A percentile compares a stretch with the other conserved stretches of the same genome.
Conservation (phyloP, 2,797 vertebrate species). For the Rhinichthys osculus region DNA sequence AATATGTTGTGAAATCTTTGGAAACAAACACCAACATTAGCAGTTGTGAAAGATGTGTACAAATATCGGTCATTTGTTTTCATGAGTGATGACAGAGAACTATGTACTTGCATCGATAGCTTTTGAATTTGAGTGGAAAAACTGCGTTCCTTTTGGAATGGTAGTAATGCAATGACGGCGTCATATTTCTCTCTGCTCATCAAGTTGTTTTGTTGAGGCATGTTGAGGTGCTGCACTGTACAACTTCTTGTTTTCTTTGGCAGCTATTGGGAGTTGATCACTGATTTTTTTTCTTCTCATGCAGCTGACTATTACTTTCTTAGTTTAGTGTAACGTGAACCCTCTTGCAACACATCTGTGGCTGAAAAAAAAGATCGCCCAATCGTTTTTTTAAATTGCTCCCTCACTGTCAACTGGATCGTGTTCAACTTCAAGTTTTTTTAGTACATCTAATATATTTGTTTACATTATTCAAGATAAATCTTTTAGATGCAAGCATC, state of each 20-base stretch:
- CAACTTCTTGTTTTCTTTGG: slow-evolving; percentile 14
- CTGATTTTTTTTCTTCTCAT: background rate
- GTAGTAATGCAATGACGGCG: background rate
- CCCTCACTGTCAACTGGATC: background rate
- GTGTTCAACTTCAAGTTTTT: background rate
- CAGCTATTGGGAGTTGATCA: background rate
- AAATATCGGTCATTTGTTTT: slow-evolving; percentile 16
- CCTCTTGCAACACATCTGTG: background rate
- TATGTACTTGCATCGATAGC: background rate
- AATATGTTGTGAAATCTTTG: background rate
- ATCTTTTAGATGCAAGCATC: background rate
- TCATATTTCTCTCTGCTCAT: background rate
- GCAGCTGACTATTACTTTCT: background rate
- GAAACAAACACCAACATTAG: background rate
- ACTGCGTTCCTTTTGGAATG: background rate
- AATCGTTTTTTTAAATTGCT: background rate
- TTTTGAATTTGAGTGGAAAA: background rate
- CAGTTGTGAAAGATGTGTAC: background rate
- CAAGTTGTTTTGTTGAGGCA: slow-evolving; percentile 18
- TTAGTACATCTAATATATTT: background rate
- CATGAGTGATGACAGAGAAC: background rate
- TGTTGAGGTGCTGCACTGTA: slow-evolving; percentile 19
- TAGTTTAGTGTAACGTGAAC: background rate
- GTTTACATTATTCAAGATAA: background rate
- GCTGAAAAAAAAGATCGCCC: background rate